These are phyloP conservation scores for Mesorhabditis sp. DNA, from an alignment of 2,888 invertebrate species.

Conservation along the genomic window DNA sequence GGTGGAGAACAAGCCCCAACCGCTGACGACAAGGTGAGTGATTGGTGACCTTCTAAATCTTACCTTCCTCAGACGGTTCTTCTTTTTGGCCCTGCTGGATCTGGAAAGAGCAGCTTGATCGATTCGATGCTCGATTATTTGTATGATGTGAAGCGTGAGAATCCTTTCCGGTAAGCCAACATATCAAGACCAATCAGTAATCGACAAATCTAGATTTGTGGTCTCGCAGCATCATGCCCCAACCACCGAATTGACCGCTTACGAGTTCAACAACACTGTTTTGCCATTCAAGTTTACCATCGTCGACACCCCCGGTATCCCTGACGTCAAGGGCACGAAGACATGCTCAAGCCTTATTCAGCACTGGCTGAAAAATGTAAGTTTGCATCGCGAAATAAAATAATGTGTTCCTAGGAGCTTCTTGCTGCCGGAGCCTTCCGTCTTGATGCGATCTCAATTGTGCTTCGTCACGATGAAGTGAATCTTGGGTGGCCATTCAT, in stretches of 20 bases:
- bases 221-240: constrained; percentile 24
- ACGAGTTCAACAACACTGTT: constrained; percentile 49
- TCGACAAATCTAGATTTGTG: constrained; percentile 28
- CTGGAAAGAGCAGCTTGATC: constrained; percentile 44
- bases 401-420: constrained; percentile 30
- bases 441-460: constrained; percentile 47
- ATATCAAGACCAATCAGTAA: background rate
- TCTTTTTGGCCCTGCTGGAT: constrained; percentile 44
- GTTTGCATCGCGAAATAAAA: too few species aligned
- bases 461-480: constrained; percentile 38
- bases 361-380: constrained; percentile 44
- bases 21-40: constrained; percentile 44
- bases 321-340: constrained; percentile 35
- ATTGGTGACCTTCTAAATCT: background rate
- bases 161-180: constrained; percentile 33
- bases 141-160: constrained; percentile 49
- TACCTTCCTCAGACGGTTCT: constrained; percentile 30
- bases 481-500: constrained; percentile 48
- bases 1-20: constrained; percentile 40
- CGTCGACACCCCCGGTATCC: constrained; percentile 50
- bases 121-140: constrained; percentile 45
- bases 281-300: constrained; percentile 45
- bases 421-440: constrained; percentile 41
- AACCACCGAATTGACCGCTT: constrained; percentile 40
- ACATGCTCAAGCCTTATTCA: constrained; percentile 41